These are phyloP conservation scores for Lysandra bellargus DNA, from an alignment of 2,888 invertebrate species.

Conservation along the genomic window DNA sequence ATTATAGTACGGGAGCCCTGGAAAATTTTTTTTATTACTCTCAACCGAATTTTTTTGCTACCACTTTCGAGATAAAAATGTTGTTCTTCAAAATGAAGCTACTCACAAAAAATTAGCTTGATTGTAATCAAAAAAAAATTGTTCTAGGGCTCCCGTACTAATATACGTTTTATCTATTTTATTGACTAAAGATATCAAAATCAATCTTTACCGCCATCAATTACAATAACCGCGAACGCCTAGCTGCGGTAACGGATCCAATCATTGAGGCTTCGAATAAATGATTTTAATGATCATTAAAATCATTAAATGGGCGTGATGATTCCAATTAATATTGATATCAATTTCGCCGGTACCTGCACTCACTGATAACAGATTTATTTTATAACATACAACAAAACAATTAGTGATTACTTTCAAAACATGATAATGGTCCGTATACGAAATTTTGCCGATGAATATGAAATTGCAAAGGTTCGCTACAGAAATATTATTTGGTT, in stretches of 20 bases:
- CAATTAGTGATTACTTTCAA: not conserved
- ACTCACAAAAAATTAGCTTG: too few species aligned
- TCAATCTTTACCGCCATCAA: not conserved
- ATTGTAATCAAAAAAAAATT: too few species aligned
- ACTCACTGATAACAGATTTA: not conserved
- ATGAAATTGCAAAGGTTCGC: too few species aligned
- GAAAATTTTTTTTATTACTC: too few species aligned
- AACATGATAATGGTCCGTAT: not conserved
- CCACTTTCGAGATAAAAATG: too few species aligned
- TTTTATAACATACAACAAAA: not conserved
- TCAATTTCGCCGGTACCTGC: not conserved
- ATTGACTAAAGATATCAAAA: not conserved
- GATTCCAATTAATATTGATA: constrained; percentile 14
- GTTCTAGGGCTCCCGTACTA: too few species aligned
- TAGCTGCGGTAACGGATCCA: not conserved
- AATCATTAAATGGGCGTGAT: not conserved
- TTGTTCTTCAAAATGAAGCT: too few species aligned
- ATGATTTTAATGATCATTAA: constrained; percentile 22
- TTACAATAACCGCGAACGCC: not conserved
- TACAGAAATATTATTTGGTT: too few species aligned
- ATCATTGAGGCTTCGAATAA: not conserved
- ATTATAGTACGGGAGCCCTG: too few species aligned
- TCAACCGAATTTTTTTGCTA: too few species aligned
- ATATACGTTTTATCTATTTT: too few species aligned
- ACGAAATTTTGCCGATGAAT: too few species aligned